Base-by-base conservation (phyloP, 2,113 vertebrate genomes). In the Opisthocomus hoazin region DNA sequence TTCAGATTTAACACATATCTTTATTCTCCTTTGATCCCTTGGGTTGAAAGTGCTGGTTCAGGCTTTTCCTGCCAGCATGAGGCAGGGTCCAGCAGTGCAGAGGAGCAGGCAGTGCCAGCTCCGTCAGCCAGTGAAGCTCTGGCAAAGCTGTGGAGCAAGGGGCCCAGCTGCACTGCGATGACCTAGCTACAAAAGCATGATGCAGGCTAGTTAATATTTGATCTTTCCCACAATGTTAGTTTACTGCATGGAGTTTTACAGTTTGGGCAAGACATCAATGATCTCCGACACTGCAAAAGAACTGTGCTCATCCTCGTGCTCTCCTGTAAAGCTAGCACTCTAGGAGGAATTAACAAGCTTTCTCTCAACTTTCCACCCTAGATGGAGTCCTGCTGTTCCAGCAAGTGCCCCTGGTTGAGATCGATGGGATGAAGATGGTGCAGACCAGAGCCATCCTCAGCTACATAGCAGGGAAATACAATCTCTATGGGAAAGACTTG, bases 371-470 rank as follows among this genome's bases (percentile, higher is more conserved):
- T 43, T 87, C 77, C 43, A 57, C 70, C 51, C 63, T 51, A 85
- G 98, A 96, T 89, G 99, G 98, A 93, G 77, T 17, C 8, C 98
- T 99, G 95, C 94, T 99, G 96, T 99, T 98, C 89, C 98, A 99
- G 27, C 99, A 99, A 93, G 97, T 99, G 57, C 99, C 99, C 2
- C 27, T 99, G 98, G 99, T 99, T 18, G 99, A 99, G 95, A 99
- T 99, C 0, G 99, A 99, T 21, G 99, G 98, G 60, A 98, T 99
- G 99, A 98, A 99, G 87, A 95, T 99, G 53, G 94, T 99, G 51
- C 99, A 99, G 96, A 98, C 98, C 20, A 99, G 97, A 85, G 98
- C 99, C 9, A 99, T 99, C 73, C 70, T 99, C 66, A 98, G 98
- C 81, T 99, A 99, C 94, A 98, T 99, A 13, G 99, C 99, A 16